Percentiles rank a stretch among this genome's conserved stretches.
phyloP scores from a whole-genome alignment of 2,888 invertebrate species.

The Eurois occulta region DNA sequence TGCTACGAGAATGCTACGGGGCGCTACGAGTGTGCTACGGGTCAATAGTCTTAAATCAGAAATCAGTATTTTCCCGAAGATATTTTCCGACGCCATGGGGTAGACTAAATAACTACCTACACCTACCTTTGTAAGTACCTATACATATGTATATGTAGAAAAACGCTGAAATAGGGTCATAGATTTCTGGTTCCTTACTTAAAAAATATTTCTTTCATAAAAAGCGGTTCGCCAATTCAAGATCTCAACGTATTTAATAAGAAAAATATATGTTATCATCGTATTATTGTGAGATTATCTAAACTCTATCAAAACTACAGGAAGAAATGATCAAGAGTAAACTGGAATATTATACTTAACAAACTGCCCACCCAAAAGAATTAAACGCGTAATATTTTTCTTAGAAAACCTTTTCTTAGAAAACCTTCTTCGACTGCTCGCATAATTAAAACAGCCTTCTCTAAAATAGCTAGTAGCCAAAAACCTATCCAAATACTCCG shows the following conservation, averaged over 20 bases:
- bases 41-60: background rate
- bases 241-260: background rate
- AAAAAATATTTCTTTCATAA: background rate
- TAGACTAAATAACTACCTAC: background rate
- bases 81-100: background rate
- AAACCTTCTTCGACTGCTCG: background rate
- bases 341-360: background rate
- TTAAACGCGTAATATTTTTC: conserved; percentile 11
- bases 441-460: background rate
- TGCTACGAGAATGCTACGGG: conserved; percentile 40
- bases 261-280: background rate
- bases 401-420: background rate
- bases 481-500: background rate
- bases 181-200: background rate
- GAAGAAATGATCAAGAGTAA: background rate
- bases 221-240: background rate
- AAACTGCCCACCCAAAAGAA: conserved; percentile 10
- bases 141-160: background rate
- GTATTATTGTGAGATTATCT: background rate
- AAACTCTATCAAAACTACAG: background rate
- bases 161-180: background rate
- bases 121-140: background rate
- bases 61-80: background rate
- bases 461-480: background rate
- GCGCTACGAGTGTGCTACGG: conserved; percentile 27